Base-by-base conservation (phyloP, 64 coral and sea anemone species). In the Orbicella faveolata region DNA sequence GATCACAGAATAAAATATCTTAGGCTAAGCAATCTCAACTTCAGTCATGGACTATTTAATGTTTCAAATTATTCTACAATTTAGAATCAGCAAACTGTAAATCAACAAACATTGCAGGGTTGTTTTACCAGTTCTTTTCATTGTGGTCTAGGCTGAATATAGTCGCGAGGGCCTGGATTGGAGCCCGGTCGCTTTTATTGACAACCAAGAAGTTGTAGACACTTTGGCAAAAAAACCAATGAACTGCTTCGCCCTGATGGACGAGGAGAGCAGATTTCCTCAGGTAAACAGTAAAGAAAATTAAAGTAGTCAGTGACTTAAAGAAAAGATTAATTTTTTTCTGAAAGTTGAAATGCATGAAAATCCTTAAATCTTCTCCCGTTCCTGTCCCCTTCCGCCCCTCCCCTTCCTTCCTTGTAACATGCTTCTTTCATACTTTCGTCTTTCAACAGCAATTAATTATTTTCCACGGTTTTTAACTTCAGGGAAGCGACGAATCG, bases 231-330 rank as follows among this genome's bases (percentile, higher is more conserved):
- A 52, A 14, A 86, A 83, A 91, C 91, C 83, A 1, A 81, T 96
- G 92, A 96, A 88, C 88, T 96, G 93, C 48, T 90, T 96, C 55
- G 95, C 95, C 12, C 88, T 96, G 8, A 93, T 96, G 85, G 95
- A 96, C 89, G 95, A 96, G 63, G 95, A 96, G 61, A 96, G 95
- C 55, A 75, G 92, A 88, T 96, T 96, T 35, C 95, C 95, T 12
- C 89, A 76, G 95, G 95, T 96, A 79, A 86, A 53, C 9, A 30
- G 48, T 1, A 52, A 17, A 54, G 12, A 59, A 59, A 59, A 57
- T 11, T 57, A 57, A 2, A 57, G 39, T 48, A 48, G 4, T 48
- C 44, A 48, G 7, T 48, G 5, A 6, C 4, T 6, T 48, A 6
- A 48, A 48, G 5, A 48, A 48, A 48, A 48, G 44, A 48, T 48